Base-by-base conservation (phyloP, 2,888 invertebrate species). In the Aethes cnicana region DNA sequence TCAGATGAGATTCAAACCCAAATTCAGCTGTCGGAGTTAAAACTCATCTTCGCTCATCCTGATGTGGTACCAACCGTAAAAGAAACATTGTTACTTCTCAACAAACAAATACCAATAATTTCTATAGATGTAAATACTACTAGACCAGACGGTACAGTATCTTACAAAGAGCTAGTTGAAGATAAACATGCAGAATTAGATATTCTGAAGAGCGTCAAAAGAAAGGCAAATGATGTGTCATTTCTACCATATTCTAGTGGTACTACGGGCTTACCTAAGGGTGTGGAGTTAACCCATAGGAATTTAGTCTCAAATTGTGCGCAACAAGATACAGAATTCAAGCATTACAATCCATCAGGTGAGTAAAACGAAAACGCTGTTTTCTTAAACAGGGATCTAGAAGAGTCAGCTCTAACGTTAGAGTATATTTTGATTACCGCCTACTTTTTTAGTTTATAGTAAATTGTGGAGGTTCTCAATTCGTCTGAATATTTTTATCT, bases 191-290 rank as follows among this genome's bases (percentile, higher is more conserved):
- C 89, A 5, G 91, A 93, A 59, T 76, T 90, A 9, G 78, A 81
- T 56, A 68, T 86, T 41, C 63, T 92, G 28, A 89, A 80, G 49
- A 67, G 78, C 14, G 81, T 85, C 6, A 77, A 70, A 9, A 72
- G 80, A 44, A 67, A 59, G 26, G 59, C 84, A 1, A 82, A 92
- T 8, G 94, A 95, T 63, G 75, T 93, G 1, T 91, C 91, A 0
- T 72, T 95, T 18, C 67, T 97, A 58, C 95, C 95, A 0, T 97
- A 94, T 82, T 96, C 96, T 2, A 96, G 96, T 72, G 95, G 95
- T 2, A 97, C 97, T 0, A 97, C 96, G 0, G 97, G 97, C 0
- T 59, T 94, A 14, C 94, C 95, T 0, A 95, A 95, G 84, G 95
- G 94, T 4, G 94, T 95, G 0, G 89, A 92, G 66, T 70, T 95